Percentiles rank a stretch among this genome's conserved stretches.
phyloP scores from a whole-genome alignment of 2,888 invertebrate species.

The Pammene fasciana region DNA sequence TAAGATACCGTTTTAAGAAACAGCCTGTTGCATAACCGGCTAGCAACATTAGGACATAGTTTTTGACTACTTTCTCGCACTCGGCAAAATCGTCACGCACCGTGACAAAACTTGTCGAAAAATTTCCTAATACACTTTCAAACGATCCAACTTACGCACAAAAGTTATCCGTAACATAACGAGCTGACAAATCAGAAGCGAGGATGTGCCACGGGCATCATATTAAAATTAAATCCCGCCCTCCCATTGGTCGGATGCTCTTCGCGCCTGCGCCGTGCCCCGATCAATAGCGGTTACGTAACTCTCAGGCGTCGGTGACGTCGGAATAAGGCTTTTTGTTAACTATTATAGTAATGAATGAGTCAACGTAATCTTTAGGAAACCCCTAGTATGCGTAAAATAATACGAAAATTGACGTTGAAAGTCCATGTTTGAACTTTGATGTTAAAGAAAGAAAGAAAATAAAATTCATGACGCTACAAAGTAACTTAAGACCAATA shows the following conservation, averaged over 20 bases:
- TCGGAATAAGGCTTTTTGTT: slow-evolving; percentile 17
- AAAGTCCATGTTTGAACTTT: no score
- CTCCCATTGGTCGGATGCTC: slow-evolving; percentile 64
- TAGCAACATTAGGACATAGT: background rate
- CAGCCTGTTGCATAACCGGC: slow-evolving; percentile 22
- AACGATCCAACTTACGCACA: slow-evolving; percentile 39
- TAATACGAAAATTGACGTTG: background rate
- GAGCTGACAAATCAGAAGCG: slow-evolving; percentile 70
- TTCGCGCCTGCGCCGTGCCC: slow-evolving; percentile 50
- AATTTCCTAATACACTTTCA: slow-evolving; percentile 18
- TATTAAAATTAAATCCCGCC: slow-evolving; percentile 76
- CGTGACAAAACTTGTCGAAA: background rate
- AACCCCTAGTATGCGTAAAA: background rate
- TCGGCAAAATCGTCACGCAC: slow-evolving; percentile 2
- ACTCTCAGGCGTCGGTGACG: slow-evolving; percentile 53
- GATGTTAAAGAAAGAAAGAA: no score
- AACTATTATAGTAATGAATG: slow-evolving; percentile 32
- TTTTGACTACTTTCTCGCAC: background rate
- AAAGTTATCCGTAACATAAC: slow-evolving; percentile 54
- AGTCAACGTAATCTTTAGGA: background rate
- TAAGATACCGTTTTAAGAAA: background rate
- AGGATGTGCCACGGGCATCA: slow-evolving; percentile 65
- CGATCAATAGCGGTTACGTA: slow-evolving; percentile 80
- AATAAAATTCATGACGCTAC: no score
- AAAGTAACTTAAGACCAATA: no score